A percentile compares a stretch with the other conserved stretches of the same genome.
Conservation (phyloP, 2,888 invertebrate genomes). For the Bhutanitis thaidina region DNA sequence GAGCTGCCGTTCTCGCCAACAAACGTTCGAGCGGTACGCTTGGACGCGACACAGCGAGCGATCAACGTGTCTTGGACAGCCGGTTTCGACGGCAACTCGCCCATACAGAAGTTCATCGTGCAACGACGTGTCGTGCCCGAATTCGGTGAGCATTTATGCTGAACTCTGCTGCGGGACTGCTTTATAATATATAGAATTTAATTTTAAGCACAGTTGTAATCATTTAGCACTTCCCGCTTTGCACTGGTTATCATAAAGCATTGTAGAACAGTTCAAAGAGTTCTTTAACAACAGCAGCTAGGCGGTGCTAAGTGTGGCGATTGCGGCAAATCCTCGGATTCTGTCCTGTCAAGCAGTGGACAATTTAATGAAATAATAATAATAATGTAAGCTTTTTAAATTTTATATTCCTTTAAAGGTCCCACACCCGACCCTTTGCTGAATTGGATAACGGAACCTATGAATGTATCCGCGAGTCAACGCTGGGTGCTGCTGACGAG, state of each 20-base stretch:
- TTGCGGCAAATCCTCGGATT: no score
- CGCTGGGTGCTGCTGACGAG: conserved; percentile 90
- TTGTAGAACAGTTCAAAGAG: no score
- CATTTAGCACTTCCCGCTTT: no score
- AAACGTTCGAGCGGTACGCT: conserved; percentile 87
- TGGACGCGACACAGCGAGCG: conserved; percentile 84
- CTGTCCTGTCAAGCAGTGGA: no score
- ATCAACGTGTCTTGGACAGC: conserved; percentile 97
- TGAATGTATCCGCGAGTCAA: conserved; percentile 89
- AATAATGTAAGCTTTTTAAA: no score
- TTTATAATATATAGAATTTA: no score
- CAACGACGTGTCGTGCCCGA: conserved; percentile 94
- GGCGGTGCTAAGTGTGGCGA: no score
- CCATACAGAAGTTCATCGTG: conserved; percentile 94
- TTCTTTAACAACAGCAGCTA: no score
- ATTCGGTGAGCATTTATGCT: conserved; percentile 83
- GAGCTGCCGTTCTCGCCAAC: conserved; percentile 97
- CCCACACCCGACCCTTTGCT: conserved; percentile 91
- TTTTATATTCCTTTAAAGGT: conserved; percentile 66
- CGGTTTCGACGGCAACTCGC: conserved; percentile 98
- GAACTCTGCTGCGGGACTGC: no score
- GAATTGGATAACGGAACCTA: conserved; percentile 93
- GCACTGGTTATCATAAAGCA: no score
- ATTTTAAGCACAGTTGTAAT: no score
- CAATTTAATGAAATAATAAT: no score